Evolutionary conservation across 1,140 invertebrate genomes (phyloP), one percentile per base, ranked within the genome.

Genomic region (Helicoverpa armigera): DNA sequence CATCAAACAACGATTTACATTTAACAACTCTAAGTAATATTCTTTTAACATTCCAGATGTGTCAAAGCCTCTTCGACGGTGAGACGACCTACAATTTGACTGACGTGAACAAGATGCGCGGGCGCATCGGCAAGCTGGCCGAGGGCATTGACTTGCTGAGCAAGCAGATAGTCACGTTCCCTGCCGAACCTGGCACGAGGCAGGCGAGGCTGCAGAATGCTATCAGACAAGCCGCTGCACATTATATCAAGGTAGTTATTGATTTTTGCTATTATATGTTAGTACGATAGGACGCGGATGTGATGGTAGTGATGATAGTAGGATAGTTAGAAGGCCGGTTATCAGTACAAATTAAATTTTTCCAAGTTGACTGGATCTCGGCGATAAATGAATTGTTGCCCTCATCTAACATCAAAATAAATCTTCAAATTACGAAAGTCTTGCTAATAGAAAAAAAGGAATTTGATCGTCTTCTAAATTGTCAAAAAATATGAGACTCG

Each of bases 131-230:
- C 0, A 98, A 97, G 90, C 95, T 98, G 65, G 98, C 98, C 1
- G 98, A 99, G 92, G 96, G 96, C 67, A 98, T 99, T 81, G 98
- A 99, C 95, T 89, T 96, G 51, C 92, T 96, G 54, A 98, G 98
- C 89, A 98, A 98, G 93, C 97, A 96, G 91, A 98, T 99, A 81
- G 94, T 96, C 2, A 95, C 95, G 5, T 95, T 98, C 60, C 96
- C 97, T 14, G 96, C 96, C 35, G 93, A 95, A 51, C 95, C 96
- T 53, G 95, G 96, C 43, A 96, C 96, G 63, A 94, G 96, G 12
- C 95, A 96, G 63, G 96, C 95, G 50, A 93, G 94, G n/a, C 87
- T 97, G 12, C 96, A 97, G 83, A 96, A 95, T 80, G 90, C 96
- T 48, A 96, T 97, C 58, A 89, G 96, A 13, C 92, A 96, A 83